A percentile compares a stretch with the other conserved stretches of the same genome.
Conservation (phyloP, 2,113 vertebrate species). For the Periophthalmus modestus region DNA sequence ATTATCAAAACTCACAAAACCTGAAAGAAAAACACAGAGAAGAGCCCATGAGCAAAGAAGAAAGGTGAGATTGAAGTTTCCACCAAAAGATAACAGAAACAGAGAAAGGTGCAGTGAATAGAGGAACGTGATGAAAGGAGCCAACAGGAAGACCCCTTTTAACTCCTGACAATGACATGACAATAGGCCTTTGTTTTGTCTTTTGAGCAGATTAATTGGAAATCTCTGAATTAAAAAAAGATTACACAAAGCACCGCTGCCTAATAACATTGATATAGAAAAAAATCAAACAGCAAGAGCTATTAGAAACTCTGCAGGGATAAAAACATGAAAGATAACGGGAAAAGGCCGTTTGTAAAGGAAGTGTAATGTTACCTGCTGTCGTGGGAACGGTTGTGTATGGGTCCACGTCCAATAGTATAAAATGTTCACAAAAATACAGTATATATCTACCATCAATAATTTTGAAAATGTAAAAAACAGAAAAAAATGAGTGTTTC, state of each 20-base stretch:
- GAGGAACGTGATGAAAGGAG: slow-evolving; percentile 40
- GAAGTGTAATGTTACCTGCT: slow-evolving; percentile 38
- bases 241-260: slow-evolving; percentile 65
- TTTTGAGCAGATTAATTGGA: slow-evolving; percentile 71
- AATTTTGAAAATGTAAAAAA: too few species aligned
- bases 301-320: slow-evolving; percentile 47
- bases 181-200: slow-evolving; percentile 70
- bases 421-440: neutral
- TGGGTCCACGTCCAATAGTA: neutral
- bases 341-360: slow-evolving; percentile 27
- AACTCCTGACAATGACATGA: slow-evolving; percentile 66
- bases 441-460: neutral
- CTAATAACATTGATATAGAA: slow-evolving; percentile 62
- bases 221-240: slow-evolving; percentile 65
- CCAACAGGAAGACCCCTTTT: slow-evolving; percentile 46
- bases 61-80: slow-evolving; percentile 28
- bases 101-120: slow-evolving; percentile 29
- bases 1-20: slow-evolving; percentile 99
- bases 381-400: slow-evolving; percentile 19
- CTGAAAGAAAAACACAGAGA: slow-evolving; percentile 69
- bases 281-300: slow-evolving; percentile 45
- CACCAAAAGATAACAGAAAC: slow-evolving; percentile 11
- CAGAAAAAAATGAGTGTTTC: too few species aligned
- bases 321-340: slow-evolving; percentile 55
- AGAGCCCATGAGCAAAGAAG: slow-evolving; percentile 19